These are phyloP conservation scores for Altica lythri DNA, from an alignment of 2,888 invertebrate species.

Conservation along the genomic window DNA sequence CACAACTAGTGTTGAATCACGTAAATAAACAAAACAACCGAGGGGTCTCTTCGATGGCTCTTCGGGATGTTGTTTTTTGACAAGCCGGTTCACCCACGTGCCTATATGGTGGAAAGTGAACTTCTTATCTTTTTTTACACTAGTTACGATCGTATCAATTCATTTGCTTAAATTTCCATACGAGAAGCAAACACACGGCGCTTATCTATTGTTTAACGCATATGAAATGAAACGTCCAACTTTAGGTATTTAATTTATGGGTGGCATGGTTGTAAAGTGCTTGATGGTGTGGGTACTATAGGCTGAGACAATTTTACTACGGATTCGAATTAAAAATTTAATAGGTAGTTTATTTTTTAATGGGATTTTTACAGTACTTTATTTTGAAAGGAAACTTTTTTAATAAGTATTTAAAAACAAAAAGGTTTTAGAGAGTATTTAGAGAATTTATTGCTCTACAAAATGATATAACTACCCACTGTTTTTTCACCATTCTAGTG, in stretches of 20 bases:
- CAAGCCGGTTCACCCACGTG: constrained; percentile 29
- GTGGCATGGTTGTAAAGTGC: neutral
- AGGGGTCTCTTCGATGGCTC: constrained; percentile 4
- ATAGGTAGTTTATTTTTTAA: too few relatives aligned
- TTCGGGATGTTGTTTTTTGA: neutral
- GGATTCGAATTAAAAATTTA: neutral
- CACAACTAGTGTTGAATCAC: constrained; percentile 8
- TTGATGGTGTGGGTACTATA: constrained; percentile 26
- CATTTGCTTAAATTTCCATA: constrained; percentile 23
- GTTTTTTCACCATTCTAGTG: too few relatives aligned
- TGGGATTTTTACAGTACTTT: too few relatives aligned
- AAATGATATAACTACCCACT: too few relatives aligned
- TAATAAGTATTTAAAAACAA: too few relatives aligned
- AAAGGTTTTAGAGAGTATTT: too few relatives aligned
- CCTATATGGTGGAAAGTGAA: neutral
- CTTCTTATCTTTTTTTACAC: constrained; percentile 1
- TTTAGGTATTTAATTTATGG: constrained; percentile 22
- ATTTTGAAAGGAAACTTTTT: too few relatives aligned
- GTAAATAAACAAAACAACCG: constrained; percentile 21
- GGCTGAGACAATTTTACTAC: neutral
- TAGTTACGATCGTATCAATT: constrained; percentile 11
- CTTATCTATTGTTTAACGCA: constrained; percentile 31
- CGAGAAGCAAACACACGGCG: constrained; percentile 14
- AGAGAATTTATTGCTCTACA: too few relatives aligned
- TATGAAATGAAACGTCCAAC: constrained; percentile 18